These are phyloP conservation scores for Morone saxatilis DNA, from an alignment of 2,113 vertebrate genomes.

Conservation along the genomic window DNA sequence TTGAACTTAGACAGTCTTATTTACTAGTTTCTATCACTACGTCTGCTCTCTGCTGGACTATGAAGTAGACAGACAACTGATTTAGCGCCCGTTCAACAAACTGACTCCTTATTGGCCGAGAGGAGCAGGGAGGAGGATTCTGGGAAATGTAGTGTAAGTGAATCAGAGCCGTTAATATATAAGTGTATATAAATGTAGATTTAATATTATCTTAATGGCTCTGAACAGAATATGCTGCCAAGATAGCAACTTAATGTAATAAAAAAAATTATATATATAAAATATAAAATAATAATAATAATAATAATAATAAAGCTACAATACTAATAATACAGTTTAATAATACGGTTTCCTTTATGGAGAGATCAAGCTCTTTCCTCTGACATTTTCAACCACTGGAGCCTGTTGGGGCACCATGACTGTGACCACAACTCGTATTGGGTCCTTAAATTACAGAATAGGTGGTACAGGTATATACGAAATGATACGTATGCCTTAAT, in stretches of 20 bases:
- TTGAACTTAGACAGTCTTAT: background rate
- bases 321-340: too few species aligned
- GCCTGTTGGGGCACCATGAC: background rate
- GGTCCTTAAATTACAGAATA: background rate
- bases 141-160: slow-evolving; percentile 69
- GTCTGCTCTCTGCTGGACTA: fast-evolving
- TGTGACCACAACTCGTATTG: background rate
- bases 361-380: background rate
- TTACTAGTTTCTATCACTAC: fast-evolving
- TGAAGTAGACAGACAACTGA: background rate
- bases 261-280: too few species aligned
- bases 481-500: too few species aligned
- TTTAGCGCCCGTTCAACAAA: slow-evolving; percentile 66
- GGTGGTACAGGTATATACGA: background rate
- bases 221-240: too few species aligned
- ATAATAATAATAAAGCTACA: too few species aligned
- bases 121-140: background rate
- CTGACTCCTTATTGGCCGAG: slow-evolving; percentile 48
- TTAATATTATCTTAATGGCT: too few species aligned
- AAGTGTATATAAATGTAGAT: too few species aligned
- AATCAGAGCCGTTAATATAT: too few species aligned
- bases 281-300: too few species aligned
- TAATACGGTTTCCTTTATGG: background rate
- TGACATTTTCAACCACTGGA: background rate
- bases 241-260: too few species aligned